phyloP scores from a whole-genome alignment of 2,797 vertebrate species.

The Spinibarbus caldwelli region DNA sequence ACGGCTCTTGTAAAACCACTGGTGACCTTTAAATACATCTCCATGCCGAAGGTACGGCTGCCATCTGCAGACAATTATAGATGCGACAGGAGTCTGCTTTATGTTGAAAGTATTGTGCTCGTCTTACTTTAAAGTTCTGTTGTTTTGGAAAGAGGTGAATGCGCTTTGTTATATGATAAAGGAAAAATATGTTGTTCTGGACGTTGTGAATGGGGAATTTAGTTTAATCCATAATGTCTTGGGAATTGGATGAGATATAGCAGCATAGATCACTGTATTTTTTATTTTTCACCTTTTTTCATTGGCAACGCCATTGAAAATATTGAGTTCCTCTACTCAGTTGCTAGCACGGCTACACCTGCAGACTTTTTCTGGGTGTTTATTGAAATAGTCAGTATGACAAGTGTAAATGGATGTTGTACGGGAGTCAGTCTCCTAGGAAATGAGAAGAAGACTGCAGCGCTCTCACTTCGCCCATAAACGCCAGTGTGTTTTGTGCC shows the following conservation, averaged over 20 bases:
- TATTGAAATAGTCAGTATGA: constrained; percentile 36
- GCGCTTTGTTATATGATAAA: neutral
- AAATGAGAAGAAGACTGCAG: constrained; percentile 31
- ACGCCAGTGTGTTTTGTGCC: constrained; percentile 38
- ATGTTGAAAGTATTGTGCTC: constrained; percentile 45
- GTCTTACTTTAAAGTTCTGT: constrained; percentile 49
- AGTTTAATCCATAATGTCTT: neutral
- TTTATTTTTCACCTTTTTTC: neutral
- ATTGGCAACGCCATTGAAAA: neutral
- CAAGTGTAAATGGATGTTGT: constrained; percentile 7
- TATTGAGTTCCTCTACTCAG: neutral
- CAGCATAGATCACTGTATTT: neutral
- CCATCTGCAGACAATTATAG: constrained; percentile 66
- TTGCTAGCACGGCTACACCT: neutral
- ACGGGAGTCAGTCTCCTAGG: constrained; percentile 23
- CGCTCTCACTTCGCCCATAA: constrained; percentile 23
- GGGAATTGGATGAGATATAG: neutral
- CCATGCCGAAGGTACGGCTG: constrained; percentile 60
- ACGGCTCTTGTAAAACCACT: constrained; percentile 75
- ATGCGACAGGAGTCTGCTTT: constrained; percentile 60
- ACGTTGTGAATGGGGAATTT: neutral
- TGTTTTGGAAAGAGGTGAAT: constrained; percentile 55
- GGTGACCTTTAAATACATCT: constrained; percentile 78
- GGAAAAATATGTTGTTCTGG: neutral
- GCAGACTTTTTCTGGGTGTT: neutral